Evolutionary conservation across 2,888 invertebrate genomes (phyloP).

Genomic region (Tetragnatha montana): DNA sequence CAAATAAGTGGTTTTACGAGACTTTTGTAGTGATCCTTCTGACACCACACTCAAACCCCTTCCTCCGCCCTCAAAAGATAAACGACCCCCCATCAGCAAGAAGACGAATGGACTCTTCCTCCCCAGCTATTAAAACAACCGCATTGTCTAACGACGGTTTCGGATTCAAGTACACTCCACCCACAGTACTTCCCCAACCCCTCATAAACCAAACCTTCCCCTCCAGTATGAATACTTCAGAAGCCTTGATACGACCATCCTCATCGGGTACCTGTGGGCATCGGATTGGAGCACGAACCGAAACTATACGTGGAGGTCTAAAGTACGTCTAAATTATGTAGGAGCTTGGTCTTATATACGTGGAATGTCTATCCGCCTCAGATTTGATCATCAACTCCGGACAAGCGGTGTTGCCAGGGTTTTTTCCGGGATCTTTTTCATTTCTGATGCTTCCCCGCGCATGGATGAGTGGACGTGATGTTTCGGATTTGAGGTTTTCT

Average conservation of each 20-base stretch:
- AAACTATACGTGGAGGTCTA: conserved; percentile 39
- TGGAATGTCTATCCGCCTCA: conserved; percentile 41
- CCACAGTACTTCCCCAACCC: conserved; percentile 1
- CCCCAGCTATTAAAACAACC: neutral
- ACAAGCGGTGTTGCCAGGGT: conserved; percentile 51
- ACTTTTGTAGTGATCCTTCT: too few species aligned
- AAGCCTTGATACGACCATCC: conserved; percentile 38
- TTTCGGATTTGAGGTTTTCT: conserved; percentile 15
- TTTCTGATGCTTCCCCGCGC: conserved; percentile 42
- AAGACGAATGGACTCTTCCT: conserved; percentile 2
- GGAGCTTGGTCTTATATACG: conserved; percentile 1
- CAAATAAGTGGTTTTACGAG: too few species aligned
- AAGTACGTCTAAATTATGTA: conserved; percentile 65
- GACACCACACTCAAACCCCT: too few species aligned
- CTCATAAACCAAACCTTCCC: conserved; percentile 48
- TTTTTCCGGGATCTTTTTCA: conserved; percentile 43
- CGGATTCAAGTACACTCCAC: conserved; percentile 2
- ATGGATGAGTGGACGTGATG: conserved; percentile 47
- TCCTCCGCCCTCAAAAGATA: too few species aligned
- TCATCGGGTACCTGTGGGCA: conserved; percentile 58
- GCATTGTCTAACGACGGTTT: conserved; percentile 23
- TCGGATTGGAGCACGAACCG: conserved; percentile 54
- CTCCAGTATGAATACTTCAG: conserved; percentile 54
- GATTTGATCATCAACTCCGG: conserved; percentile 65
- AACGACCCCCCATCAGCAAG: neutral